phyloP scores from a whole-genome alignment of 2,113 vertebrate genomes.

The Cyprinus carpio region DNA sequence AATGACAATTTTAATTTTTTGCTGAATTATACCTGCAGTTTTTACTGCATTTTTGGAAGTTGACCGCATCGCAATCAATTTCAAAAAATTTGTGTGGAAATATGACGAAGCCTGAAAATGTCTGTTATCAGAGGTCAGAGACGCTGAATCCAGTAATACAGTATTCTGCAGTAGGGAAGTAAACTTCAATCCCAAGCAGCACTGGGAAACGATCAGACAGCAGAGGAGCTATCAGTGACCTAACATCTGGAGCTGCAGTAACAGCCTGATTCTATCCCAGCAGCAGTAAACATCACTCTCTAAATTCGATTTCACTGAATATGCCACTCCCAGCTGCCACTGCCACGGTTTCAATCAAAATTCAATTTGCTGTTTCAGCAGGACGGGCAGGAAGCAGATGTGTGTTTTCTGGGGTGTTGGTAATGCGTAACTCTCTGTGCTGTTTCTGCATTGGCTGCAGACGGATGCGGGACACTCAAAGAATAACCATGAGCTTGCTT shows the following conservation, averaged over 20 bases:
- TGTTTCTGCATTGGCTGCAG: background rate
- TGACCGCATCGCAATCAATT: too few relatives aligned
- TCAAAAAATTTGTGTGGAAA: too few relatives aligned
- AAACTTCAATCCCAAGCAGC: background rate
- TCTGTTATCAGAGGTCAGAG: too few relatives aligned
- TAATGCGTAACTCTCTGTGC: constrained; percentile 12
- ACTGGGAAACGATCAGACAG: background rate
- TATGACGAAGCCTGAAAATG: too few relatives aligned
- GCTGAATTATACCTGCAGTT: background rate
- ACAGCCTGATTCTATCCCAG: background rate
- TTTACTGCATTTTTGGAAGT: background rate
- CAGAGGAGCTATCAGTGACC: background rate
- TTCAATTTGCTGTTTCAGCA: constrained; percentile 45
- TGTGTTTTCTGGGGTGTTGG: background rate
- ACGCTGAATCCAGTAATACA: background rate
- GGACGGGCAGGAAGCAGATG: constrained; percentile 7
- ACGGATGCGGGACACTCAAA: constrained; percentile 10
- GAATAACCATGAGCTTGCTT: constrained; percentile 37
- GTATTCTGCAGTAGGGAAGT: background rate
- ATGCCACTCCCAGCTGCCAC: constrained; percentile 33
- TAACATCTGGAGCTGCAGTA: constrained; percentile 5
- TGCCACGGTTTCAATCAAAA: constrained; percentile 38
- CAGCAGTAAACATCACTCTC: background rate
- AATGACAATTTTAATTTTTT: background rate
- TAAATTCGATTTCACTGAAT: background rate